Conservation (phyloP, 2,888 invertebrate species). For the Ommatoiulus sabulosus region DNA sequence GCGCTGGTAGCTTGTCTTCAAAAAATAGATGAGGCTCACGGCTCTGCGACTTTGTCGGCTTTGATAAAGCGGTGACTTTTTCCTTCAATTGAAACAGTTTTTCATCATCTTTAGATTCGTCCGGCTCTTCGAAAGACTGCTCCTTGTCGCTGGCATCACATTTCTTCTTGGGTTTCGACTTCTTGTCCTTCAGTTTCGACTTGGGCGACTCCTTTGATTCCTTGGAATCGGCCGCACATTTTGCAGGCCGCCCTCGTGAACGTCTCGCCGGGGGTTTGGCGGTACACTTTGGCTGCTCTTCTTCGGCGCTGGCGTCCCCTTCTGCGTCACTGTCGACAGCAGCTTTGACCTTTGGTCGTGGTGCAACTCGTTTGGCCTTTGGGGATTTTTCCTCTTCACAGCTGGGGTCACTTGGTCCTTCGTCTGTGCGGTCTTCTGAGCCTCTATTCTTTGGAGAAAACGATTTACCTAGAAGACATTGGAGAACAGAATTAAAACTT, state of each 20-base stretch:
- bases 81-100: slow-evolving; percentile 2
- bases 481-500: too few relatives aligned
- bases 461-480: slow-evolving; percentile 2
- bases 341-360: not conserved
- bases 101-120: not conserved
- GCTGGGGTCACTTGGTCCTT: not conserved
- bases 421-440: not conserved
- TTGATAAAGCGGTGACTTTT: not conserved
- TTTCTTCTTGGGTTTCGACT: slow-evolving; percentile 15
- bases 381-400: slow-evolving; percentile 37
- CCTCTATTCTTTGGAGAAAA: not conserved
- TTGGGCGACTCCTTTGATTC: not conserved
- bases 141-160: slow-evolving; percentile 18
- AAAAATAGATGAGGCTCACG: not conserved
- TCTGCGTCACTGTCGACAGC: not conserved
- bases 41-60: not conserved
- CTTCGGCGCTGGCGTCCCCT: slow-evolving; percentile 21
- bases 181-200: slow-evolving; percentile 31
- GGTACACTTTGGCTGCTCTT: not conserved
- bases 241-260: not conserved
- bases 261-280: not conserved
- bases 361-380: not conserved
- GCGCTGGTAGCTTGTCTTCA: slow-evolving; percentile 6
- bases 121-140: not conserved
- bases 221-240: not conserved